phyloP scores from a whole-genome alignment of 2,888 invertebrate species.

The Brenthis daphne region DNA sequence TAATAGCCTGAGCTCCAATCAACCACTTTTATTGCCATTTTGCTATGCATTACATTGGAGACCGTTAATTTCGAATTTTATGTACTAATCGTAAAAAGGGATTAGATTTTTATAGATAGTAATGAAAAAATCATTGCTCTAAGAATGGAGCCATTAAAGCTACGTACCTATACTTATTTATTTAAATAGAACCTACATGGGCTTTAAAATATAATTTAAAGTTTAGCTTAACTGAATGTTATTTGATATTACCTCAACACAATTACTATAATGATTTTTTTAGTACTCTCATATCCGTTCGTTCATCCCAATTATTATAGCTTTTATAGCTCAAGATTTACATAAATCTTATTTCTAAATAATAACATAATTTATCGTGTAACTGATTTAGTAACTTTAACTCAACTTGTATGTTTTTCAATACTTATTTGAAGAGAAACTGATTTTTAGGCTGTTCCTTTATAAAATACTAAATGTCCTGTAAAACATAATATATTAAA shows the following conservation, averaged over 20 bases:
- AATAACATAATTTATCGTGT: too few relatives aligned
- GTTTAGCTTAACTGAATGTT: slow-evolving; percentile 4
- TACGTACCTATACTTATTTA: slow-evolving; percentile 7
- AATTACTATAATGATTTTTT: slow-evolving; percentile 10
- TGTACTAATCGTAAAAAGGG: slow-evolving; percentile 47
- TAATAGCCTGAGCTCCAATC: slow-evolving; percentile 37
- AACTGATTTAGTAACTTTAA: too few relatives aligned
- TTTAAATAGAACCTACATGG: slow-evolving; percentile 1
- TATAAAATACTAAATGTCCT: too few relatives aligned
- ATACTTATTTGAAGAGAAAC: too few relatives aligned
- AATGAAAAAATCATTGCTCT: slow-evolving; percentile 43
- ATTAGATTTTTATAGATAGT: slow-evolving; percentile 46
- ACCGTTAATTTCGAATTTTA: slow-evolving; percentile 46
- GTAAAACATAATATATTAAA: too few relatives aligned
- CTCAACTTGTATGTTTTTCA: too few relatives aligned
- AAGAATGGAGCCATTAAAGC: slow-evolving; percentile 30
- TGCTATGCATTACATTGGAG: slow-evolving; percentile 45
- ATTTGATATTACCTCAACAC: neutral
- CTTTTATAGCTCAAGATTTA: slow-evolving; percentile 13
- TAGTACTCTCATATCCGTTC: slow-evolving; percentile 8
- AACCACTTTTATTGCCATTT: slow-evolving; percentile 43
- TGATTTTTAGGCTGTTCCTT: too few relatives aligned
- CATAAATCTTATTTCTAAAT: slow-evolving; percentile 1
- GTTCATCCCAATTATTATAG: slow-evolving; percentile 1
- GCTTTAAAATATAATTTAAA: slow-evolving; percentile 5